Conservation (phyloP, 2,888 invertebrate species). For the Molanna angustata region DNA sequence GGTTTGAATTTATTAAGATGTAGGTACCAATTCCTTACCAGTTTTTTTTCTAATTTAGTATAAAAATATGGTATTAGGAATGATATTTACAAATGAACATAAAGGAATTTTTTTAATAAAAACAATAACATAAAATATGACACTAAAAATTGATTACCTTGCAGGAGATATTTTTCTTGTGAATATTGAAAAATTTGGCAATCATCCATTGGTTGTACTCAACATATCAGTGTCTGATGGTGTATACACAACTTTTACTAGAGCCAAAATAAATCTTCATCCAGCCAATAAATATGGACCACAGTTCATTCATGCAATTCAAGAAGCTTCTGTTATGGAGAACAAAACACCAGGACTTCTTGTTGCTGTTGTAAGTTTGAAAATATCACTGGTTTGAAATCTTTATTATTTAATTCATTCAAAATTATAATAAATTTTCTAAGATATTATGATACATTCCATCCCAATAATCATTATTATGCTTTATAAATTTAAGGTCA, state of each 20-base stretch:
- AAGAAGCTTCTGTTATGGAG: conserved; percentile 69
- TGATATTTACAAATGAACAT: too few relatives aligned
- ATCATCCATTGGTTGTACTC: conserved; percentile 62
- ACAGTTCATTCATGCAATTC: conserved; percentile 61
- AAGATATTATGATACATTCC: too few relatives aligned
- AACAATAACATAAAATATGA: too few relatives aligned
- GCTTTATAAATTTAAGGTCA: conserved; percentile 43
- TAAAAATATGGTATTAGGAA: too few relatives aligned
- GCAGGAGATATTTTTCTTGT: conserved; percentile 64
- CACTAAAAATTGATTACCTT: too few relatives aligned
- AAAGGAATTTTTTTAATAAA: too few relatives aligned
- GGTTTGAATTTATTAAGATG: too few relatives aligned
- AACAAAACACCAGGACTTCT: conserved; percentile 65
- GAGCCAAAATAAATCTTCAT: conserved; percentile 66
- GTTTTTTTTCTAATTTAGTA: too few relatives aligned
- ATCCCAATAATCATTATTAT: too few relatives aligned
- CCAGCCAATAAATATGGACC: conserved; percentile 73
- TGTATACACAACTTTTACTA: conserved; percentile 76
- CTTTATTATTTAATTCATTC: not conserved
- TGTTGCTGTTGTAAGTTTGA: conserved; percentile 54
- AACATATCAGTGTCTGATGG: conserved; percentile 88
- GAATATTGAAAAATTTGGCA: conserved; percentile 72
- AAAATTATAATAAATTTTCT: not conserved
- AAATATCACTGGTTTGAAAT: not conserved
- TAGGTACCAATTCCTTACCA: too few relatives aligned